phyloP scores from a whole-genome alignment of 2,113 vertebrate genomes.

The Mus musculus region DNA sequence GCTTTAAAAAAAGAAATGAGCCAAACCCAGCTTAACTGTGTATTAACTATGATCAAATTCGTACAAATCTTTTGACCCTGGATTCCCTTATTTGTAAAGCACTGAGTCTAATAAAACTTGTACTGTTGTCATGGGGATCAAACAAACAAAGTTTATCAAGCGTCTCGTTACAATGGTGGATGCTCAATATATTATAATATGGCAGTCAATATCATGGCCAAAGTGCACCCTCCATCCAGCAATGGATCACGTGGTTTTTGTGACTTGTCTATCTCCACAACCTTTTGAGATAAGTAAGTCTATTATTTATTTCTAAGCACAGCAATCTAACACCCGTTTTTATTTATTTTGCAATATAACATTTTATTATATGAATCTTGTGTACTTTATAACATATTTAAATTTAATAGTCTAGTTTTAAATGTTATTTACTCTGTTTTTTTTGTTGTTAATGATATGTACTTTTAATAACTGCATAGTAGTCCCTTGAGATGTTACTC shows the following conservation, averaged over 20 bases:
- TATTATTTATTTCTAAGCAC: conserved; percentile 4
- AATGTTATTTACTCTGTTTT: background rate
- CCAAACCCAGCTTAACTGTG: background rate
- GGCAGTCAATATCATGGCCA: background rate
- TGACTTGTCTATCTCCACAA: conserved; percentile 41
- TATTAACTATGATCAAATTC: conserved; percentile 12
- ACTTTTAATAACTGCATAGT: conserved; percentile 21
- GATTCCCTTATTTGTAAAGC: conserved; percentile 19
- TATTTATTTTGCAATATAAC: background rate
- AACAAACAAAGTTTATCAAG: conserved; percentile 14
- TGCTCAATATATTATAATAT: background rate
- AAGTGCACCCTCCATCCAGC: background rate
- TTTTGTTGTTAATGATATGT: background rate
- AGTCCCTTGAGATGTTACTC: background rate
- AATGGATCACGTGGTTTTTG: background rate
- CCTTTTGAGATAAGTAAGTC: background rate
- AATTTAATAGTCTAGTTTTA: conserved; percentile 39
- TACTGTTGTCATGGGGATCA: background rate
- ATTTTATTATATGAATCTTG: conserved; percentile 20
- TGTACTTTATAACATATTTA: conserved; percentile 11
- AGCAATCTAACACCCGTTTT: conserved; percentile 12
- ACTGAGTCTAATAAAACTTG: background rate
- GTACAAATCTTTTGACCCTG: conserved; percentile 7
- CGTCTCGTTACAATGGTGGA: background rate
- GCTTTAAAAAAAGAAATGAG: background rate